These are phyloP conservation scores for Drosophila ambigua DNA, from an alignment of 1,140 invertebrate species.

Conservation along the genomic window DNA sequence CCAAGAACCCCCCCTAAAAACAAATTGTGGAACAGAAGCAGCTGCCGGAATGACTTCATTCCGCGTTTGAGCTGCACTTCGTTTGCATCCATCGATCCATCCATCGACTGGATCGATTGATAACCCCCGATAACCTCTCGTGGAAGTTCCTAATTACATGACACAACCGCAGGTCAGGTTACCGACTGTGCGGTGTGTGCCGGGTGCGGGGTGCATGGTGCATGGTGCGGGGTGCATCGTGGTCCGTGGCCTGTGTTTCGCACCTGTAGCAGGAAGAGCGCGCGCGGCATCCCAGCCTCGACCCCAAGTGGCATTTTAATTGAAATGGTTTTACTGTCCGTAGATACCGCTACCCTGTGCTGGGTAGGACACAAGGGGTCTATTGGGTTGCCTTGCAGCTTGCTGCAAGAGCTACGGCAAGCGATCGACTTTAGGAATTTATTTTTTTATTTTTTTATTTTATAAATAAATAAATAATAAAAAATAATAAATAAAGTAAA, in stretches of 20 bases:
- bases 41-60: conserved; percentile 60
- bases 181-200: conserved; percentile 4
- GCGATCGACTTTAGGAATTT: too few relatives aligned
- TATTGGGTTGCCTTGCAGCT: not conserved
- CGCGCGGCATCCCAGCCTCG: conserved; percentile 47
- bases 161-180: conserved; percentile 68
- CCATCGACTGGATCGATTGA: conserved; percentile 27
- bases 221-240: too few relatives aligned
- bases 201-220: too few relatives aligned
- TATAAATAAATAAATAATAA: too few relatives aligned
- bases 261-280: conserved; percentile 25
- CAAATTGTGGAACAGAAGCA: conserved; percentile 22
- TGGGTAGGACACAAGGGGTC: not conserved
- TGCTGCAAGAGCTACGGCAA: too few relatives aligned
- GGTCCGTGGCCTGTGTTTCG: conserved; percentile 50
- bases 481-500: too few relatives aligned
- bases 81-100: conserved; percentile 32
- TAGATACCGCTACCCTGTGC: too few relatives aligned
- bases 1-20: not conserved
- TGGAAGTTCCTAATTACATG: conserved; percentile 79
- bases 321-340: conserved; percentile 56
- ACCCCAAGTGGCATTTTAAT: conserved; percentile 69
- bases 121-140: conserved; percentile 24
- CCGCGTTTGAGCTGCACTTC: conserved; percentile 38
- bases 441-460: too few relatives aligned